Evolutionary conservation across 2,797 vertebrate species (phyloP).

Genomic region (Euthynnus affinis): DNA sequence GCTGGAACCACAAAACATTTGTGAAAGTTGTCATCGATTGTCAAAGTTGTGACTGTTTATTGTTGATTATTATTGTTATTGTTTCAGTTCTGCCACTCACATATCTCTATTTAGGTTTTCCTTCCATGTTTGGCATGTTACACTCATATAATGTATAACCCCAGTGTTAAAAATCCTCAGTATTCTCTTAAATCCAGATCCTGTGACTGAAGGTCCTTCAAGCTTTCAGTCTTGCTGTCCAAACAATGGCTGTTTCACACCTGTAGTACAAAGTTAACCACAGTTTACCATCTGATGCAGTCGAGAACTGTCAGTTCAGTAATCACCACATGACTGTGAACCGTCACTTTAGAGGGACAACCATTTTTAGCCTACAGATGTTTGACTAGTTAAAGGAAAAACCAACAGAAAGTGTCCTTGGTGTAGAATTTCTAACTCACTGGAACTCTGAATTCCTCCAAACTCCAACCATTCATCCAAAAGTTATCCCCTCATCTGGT

Average conservation of each 20-base stretch:
- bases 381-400: not conserved
- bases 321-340: not conserved
- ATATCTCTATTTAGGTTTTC: not conserved
- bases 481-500: not conserved
- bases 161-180: too few species aligned
- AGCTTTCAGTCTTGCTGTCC: not conserved
- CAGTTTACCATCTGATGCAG: too few species aligned
- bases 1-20: too few species aligned
- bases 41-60: too few species aligned
- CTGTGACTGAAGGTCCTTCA: not conserved
- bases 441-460: too few species aligned
- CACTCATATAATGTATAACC: not conserved
- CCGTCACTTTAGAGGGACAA: not conserved
- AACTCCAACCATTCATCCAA: not conserved
- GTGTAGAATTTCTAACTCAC: too few species aligned
- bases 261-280: not conserved
- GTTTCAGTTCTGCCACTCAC: not conserved
- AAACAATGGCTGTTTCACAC: not conserved
- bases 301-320: too few species aligned
- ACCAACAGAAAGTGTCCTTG: not conserved
- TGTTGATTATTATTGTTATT: too few species aligned
- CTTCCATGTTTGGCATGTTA: not conserved
- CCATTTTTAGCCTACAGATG: not conserved
- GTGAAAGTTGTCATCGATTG: too few species aligned
- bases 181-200: not conserved